phyloP scores from a whole-genome alignment of 2,888 invertebrate species.

The Noctua pronuba region DNA sequence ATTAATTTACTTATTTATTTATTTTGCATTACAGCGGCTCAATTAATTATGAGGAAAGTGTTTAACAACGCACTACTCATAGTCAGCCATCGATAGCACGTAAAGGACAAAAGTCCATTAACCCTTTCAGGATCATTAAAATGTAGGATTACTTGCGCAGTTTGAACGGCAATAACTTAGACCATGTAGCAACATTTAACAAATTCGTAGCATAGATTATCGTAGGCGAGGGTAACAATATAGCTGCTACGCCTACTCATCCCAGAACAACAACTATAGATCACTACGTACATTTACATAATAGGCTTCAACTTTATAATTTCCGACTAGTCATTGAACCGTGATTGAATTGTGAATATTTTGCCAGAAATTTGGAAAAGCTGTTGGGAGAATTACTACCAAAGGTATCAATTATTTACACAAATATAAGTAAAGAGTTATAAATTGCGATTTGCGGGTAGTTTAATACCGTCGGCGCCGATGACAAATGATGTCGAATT shows the following conservation, averaged over 20 bases:
- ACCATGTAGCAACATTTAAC: slow-evolving; percentile 28
- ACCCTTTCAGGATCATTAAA: slow-evolving; percentile 31
- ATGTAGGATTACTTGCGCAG: slow-evolving; percentile 11
- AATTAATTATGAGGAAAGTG: slow-evolving; percentile 38
- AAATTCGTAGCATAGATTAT: slow-evolving; percentile 15
- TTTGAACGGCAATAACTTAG: slow-evolving; percentile 21
- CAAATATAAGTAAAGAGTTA: slow-evolving; percentile 22
- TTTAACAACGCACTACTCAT: slow-evolving; percentile 20
- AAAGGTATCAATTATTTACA: slow-evolving; percentile 17
- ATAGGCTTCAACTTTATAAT: slow-evolving; percentile 65
- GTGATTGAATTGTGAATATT: slow-evolving; percentile 74
- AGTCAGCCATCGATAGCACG: slow-evolving; percentile 40
- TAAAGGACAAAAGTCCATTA: slow-evolving; percentile 7
- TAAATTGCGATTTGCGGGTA: slow-evolving; percentile 30
- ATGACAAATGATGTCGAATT: slow-evolving; percentile 63
- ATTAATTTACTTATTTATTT: slow-evolving; percentile 53
- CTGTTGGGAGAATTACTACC: slow-evolving; percentile 48
- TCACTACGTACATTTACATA: slow-evolving; percentile 41
- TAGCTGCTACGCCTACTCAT: slow-evolving; percentile 48
- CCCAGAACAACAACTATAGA: slow-evolving; percentile 37
- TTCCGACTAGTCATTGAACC: slow-evolving; percentile 69
- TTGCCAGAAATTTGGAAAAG: slow-evolving; percentile 67
- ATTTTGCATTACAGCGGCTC: slow-evolving; percentile 7
- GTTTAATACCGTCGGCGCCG: slow-evolving; percentile 40
- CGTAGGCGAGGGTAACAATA: slow-evolving; percentile 49